Percentiles rank a stretch among this genome's conserved stretches.
Evolutionary conservation across 2,797 vertebrate species (phyloP).

Genomic region (Paramormyrops hopkinsi): DNA sequence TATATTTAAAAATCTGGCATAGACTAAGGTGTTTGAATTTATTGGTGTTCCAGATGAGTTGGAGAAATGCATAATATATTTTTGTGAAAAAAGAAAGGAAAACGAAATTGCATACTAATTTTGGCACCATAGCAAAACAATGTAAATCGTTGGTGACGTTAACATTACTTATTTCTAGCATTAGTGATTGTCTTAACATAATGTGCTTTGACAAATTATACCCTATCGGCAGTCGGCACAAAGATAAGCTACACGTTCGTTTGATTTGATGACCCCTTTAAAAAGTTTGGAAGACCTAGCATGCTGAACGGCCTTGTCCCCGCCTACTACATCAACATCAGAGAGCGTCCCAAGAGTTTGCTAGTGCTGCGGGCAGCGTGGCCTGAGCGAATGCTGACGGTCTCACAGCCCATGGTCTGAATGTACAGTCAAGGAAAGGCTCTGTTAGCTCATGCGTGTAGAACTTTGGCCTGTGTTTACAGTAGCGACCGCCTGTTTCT

Average conservation of each 20-base stretch:
- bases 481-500: neutral
- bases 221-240: neutral
- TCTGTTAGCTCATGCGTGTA: neutral
- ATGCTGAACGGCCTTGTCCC: neutral
- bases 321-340: neutral
- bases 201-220: neutral
- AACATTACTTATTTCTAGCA: neutral
- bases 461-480: neutral
- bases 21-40: neutral
- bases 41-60: neutral
- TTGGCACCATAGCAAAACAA: neutral
- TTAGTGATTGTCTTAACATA: neutral
- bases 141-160: neutral
- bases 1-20: neutral
- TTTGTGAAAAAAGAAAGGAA: neutral
- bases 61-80: neutral
- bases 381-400: neutral
- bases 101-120: neutral
- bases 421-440: neutral
- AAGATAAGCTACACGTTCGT: neutral
- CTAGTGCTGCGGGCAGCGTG: neutral
- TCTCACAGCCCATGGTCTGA: neutral
- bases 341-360: neutral
- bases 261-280: neutral
- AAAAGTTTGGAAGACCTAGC: neutral